These are phyloP conservation scores for Lepidonotus clava DNA, from an alignment of 2,888 invertebrate genomes.

Conservation along the genomic window DNA sequence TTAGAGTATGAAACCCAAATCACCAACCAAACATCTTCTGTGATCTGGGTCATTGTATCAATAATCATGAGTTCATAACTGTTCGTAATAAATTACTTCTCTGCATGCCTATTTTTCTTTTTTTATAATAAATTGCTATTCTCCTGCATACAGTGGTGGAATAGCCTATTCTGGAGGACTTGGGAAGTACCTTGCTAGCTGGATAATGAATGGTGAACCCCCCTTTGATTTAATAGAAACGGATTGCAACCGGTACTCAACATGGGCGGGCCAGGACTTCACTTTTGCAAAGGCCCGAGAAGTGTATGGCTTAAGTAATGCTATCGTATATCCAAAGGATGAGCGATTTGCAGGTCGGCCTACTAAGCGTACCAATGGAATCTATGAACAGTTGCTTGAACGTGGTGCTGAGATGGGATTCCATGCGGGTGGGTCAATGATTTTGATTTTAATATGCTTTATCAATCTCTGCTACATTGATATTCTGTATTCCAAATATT, in stretches of 20 bases:
- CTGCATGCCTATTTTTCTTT: too few species aligned
- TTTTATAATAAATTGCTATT: too few species aligned
- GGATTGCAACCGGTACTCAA: conserved; percentile 79
- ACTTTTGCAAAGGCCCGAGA: conserved; percentile 80
- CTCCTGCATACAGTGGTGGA: conserved; percentile 81
- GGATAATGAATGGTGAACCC: conserved; percentile 81
- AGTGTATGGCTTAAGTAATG: conserved; percentile 81
- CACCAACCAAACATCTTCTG: too few species aligned
- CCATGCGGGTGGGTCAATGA: conserved; percentile 79
- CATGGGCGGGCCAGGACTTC: conserved; percentile 79
- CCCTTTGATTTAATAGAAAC: conserved; percentile 80
- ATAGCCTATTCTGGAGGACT: conserved; percentile 80
- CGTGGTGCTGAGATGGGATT: conserved; percentile 80
- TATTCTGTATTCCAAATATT: too few species aligned
- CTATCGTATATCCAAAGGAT: conserved; percentile 79
- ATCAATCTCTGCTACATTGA: too few species aligned
- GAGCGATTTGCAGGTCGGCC: conserved; percentile 80
- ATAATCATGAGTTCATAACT: too few species aligned
- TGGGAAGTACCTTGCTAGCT: conserved; percentile 80
- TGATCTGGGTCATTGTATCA: too few species aligned
- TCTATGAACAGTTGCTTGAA: conserved; percentile 75
- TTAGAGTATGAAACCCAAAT: too few species aligned
- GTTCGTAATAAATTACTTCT: too few species aligned
- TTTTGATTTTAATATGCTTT: too few species aligned
- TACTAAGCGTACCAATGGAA: conserved; percentile 75